Evolutionary conservation across 2,113 vertebrate species (phyloP), one percentile per base, ranked within the genome.

Genomic region (Myocastor coypus): DNA sequence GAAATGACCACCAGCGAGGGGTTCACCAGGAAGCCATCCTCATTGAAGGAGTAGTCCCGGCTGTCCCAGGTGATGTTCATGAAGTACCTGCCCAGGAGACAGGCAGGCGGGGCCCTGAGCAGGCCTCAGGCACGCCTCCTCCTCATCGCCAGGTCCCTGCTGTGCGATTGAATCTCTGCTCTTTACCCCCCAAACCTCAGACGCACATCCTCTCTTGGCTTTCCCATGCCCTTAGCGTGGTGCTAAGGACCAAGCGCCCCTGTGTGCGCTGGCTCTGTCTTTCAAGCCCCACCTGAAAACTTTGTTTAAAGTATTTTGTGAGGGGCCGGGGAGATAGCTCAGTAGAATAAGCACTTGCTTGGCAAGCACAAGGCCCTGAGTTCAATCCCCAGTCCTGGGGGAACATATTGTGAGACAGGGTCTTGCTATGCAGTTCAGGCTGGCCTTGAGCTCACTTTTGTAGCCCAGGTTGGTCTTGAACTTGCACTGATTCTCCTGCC

Each of bases 1-100:
- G 99, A 99, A 97, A 99, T 99, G 81, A 99, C 99, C 11, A 99
- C 99, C 77, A 99, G 98, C 63, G 99, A 99, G 26, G 99, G 99
- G 96, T 99, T 99, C 95, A 99, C 98, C 96, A 99, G 98, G 98
- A 99, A 99, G 2, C 99, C 99, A 0, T 99, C 99, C 59, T 98
- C 98, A 32, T 99, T 99, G 97, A 99, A 99, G 91, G 99, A 99
- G 96, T 99, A 99, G 87, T 99, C 99, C 87, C 99, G 98, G 94
- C 99, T 99, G 3, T 99, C 99, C 97, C 99, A 99, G 0, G 99
- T 99, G 98, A 99, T 99, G 98, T 99, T 99, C 98, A 98, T 98
- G 98, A 99, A 99, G 98, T 99, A 99, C 97, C 99, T 99, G 97
- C 14, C 52, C 98, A 78, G 89, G 86, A 83, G 42, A 26, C 59